These are phyloP conservation scores for Drosophila prosaltans DNA, from an alignment of 1,140 invertebrate genomes.

Conservation along the genomic window DNA sequence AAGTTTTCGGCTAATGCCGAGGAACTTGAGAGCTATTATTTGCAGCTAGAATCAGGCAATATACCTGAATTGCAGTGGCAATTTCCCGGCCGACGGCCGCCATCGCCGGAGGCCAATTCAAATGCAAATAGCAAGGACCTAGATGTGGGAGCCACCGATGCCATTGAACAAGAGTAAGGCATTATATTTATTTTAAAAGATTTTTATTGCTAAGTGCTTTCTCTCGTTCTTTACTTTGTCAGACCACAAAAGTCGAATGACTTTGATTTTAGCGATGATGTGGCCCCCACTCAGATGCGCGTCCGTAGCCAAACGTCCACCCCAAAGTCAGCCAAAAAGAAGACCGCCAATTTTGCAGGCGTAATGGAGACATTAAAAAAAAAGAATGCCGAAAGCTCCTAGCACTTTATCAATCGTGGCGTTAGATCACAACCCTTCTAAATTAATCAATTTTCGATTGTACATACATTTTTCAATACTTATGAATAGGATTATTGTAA, in stretches of 20 bases:
- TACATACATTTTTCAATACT: neutral
- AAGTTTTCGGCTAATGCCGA: conserved; percentile 83
- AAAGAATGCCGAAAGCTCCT: conserved; percentile 73
- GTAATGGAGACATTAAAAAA: conserved; percentile 85
- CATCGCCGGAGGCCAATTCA: conserved; percentile 80
- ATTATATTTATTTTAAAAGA: too few species aligned
- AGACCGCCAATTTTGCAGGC: conserved; percentile 86
- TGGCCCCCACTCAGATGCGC: conserved; percentile 84
- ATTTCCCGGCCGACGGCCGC: conserved; percentile 85
- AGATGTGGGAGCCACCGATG: conserved; percentile 45
- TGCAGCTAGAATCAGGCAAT: conserved; percentile 80
- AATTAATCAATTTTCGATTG: neutral
- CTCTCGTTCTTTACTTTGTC: conserved; percentile 7
- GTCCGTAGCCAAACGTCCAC: conserved; percentile 84
- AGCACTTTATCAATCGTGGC: conserved; percentile 38
- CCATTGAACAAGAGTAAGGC: conserved; percentile 67
- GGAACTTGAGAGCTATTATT: conserved; percentile 83
- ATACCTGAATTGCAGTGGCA: conserved; percentile 85
- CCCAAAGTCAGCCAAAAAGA: conserved; percentile 86
- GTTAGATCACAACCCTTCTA: conserved; percentile 6
- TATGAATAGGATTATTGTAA: conserved; percentile 1
- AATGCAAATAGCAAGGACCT: conserved; percentile 56
- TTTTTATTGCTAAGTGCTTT: neutral
- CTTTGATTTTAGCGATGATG: conserved; percentile 87
- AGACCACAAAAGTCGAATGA: conserved; percentile 85